Percentiles rank a stretch among this genome's conserved stretches.
phyloP scores from a whole-genome alignment of 2,797 vertebrate genomes.

The Hypotaenidia okinawae region DNA sequence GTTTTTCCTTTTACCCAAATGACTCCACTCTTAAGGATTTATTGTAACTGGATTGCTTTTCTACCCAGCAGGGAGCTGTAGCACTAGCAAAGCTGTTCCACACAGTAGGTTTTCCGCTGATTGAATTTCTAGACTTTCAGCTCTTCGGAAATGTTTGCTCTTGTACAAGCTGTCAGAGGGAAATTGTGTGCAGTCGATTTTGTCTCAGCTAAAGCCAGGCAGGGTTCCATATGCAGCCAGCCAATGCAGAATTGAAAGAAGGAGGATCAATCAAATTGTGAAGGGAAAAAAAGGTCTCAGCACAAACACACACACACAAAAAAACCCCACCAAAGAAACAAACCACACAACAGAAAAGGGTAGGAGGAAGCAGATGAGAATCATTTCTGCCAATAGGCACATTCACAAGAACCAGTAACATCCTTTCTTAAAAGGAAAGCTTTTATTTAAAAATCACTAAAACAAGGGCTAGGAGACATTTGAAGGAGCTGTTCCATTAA shows the following conservation, averaged over 20 bases:
- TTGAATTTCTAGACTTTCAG: conserved; percentile 76
- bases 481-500: neutral
- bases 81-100: conserved; percentile 73
- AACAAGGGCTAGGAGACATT: neutral
- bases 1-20: conserved; percentile 79
- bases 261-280: conserved; percentile 56
- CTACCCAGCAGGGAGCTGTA: conserved; percentile 75
- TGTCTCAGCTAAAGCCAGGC: conserved; percentile 61
- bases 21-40: conserved; percentile 78
- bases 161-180: conserved; percentile 73
- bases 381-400: neutral
- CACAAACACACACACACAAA: conserved; percentile 13
- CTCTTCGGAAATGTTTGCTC: conserved; percentile 77
- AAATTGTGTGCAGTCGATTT: conserved; percentile 69
- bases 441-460: neutral
- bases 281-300: conserved; percentile 9
- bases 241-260: conserved; percentile 50
- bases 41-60: conserved; percentile 80
- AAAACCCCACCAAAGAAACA: neutral
- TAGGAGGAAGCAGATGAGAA: neutral
- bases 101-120: conserved; percentile 73
- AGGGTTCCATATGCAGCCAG: conserved; percentile 57
- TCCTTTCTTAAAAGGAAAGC: neutral
- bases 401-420: neutral
- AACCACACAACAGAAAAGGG: neutral